phyloP scores from a whole-genome alignment of 2,888 invertebrate genomes.

The Chrysomela aeneicollis region DNA sequence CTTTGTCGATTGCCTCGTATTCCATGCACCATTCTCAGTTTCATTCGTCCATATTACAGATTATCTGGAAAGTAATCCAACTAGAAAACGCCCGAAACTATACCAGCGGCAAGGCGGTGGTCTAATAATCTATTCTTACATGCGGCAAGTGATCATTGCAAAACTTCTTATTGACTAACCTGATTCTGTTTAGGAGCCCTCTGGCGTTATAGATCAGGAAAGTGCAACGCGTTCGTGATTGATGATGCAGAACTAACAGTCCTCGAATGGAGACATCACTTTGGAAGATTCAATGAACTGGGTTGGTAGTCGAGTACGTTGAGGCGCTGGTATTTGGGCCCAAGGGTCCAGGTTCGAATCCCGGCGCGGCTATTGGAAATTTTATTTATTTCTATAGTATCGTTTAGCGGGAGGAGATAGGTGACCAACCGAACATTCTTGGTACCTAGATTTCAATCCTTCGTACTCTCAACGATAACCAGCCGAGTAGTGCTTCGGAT shows the following conservation, averaged over 20 bases:
- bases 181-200: slow-evolving; percentile 49
- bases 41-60: slow-evolving; percentile 46
- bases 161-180: slow-evolving; percentile 56
- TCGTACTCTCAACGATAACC: no score
- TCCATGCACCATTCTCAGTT: slow-evolving; percentile 46
- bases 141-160: slow-evolving; percentile 52
- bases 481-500: no score
- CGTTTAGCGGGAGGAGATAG: no score
- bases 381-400: no score
- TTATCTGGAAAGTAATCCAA: slow-evolving; percentile 39
- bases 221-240: slow-evolving; percentile 43
- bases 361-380: no score
- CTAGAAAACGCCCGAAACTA: slow-evolving; percentile 38
- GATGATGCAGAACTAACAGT: neutral
- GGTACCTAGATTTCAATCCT: no score
- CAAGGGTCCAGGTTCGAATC: no score
- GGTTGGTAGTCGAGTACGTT: no score
- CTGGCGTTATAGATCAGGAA: slow-evolving; percentile 39
- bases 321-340: no score
- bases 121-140: slow-evolving; percentile 52
- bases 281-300: neutral
- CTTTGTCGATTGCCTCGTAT: slow-evolving; percentile 30
- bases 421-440: no score
- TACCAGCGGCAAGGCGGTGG: slow-evolving; percentile 52
- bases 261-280: neutral